Base-by-base conservation (phyloP, 2,113 vertebrate species). In the Pomatorhinus ruficollis region DNA sequence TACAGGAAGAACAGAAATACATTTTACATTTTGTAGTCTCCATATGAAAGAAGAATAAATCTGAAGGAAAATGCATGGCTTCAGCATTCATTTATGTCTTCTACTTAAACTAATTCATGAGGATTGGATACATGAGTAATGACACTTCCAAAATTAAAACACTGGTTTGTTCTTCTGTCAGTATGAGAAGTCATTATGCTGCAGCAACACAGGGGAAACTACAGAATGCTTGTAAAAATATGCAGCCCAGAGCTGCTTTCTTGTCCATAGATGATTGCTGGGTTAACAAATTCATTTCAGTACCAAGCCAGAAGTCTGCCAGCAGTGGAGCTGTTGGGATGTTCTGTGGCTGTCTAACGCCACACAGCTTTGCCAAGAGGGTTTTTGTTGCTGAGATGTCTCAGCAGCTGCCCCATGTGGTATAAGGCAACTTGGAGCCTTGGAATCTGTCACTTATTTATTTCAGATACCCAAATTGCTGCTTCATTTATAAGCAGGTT, bases 401-500 rank as follows among this genome's bases (percentile, higher is more conserved):
- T 95, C 92, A 81, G 50, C 75, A 88, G 83, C 72, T 89, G 49
- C 61, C 72, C 69, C 15, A 3, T 89, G 88, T 53, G 57, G 37
- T 49, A 30, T 13, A 60, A 92, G 13, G 86, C 47, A 89, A 81
- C 64, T 78, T 30, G 42, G 50, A 85, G 33, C 75, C 42, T 90
- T 90, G 79, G 75, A 75, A 95, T 57, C 83, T 93, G 94, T 79
- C 87, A 89, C 19, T 94, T 76, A 59, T 21, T 91, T 83, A n/a
- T 82, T 91, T 87, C 64, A 89, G 92, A 93, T 81, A 45, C 28
- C 31, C 82, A 68, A 60, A 85, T 66, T 31, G 6, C 57, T 80
- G 54, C 66, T 97, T 88, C 42, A 69, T 91, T 83, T 94, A 33
- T 75, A 60, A 93, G 35, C 63, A 64, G n/a, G 28, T 89, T 93